phyloP scores from a whole-genome alignment of 2,113 vertebrate genomes.

The Odocoileus virginianus region DNA sequence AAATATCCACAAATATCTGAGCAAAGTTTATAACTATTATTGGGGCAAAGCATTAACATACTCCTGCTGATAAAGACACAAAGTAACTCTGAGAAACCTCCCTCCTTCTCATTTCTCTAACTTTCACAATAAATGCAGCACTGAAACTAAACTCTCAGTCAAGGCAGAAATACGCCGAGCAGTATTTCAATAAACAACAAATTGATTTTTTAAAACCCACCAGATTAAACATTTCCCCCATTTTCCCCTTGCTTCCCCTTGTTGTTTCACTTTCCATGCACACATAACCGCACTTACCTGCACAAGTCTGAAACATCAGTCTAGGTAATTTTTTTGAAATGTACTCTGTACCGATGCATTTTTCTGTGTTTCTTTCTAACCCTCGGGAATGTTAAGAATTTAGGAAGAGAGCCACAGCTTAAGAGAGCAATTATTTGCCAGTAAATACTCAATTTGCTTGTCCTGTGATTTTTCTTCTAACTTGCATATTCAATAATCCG shows the following conservation, averaged over 20 bases:
- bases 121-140: conserved; percentile 65
- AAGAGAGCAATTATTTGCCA: conserved; percentile 85
- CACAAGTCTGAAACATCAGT: conserved; percentile 76
- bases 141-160: conserved; percentile 61
- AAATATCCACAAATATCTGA: conserved; percentile 38
- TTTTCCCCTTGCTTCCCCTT: conserved; percentile 23
- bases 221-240: conserved; percentile 38
- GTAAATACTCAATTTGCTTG: conserved; percentile 85
- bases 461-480: conserved; percentile 84
- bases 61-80: conserved; percentile 56
- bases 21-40: conserved; percentile 30
- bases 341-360: conserved; percentile 79
- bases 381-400: conserved; percentile 83
- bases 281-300: conserved; percentile 78
- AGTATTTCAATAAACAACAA: conserved; percentile 55
- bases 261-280: conserved; percentile 60
- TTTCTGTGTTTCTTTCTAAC: conserved; percentile 79
- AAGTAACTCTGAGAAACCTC: conserved; percentile 50
- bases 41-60: conserved; percentile 47
- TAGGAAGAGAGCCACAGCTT: conserved; percentile 83
- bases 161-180: conserved; percentile 48
- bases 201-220: conserved; percentile 59
- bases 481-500: conserved; percentile 81
- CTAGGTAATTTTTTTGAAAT: conserved; percentile 75
- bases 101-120: conserved; percentile 48